Base-by-base conservation (phyloP, 1,140 invertebrate genomes). In the Magallana angulata region DNA sequence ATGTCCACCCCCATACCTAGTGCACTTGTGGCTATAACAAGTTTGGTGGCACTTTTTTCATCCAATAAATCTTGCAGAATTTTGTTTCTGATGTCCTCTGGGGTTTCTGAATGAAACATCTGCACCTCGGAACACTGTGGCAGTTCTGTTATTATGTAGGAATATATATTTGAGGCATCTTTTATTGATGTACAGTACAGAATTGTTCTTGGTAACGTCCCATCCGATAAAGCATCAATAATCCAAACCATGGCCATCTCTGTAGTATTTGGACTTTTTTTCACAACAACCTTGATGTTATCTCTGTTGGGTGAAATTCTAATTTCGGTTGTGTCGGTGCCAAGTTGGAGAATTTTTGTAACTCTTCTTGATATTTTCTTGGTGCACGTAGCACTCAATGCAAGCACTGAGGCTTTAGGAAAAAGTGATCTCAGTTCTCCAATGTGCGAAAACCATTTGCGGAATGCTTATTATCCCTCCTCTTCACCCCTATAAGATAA, bases 31-130 rank as follows among this genome's bases (percentile, higher is more conserved):
- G 24, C 24, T 24, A 24, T 24, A 24, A 24, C 24, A 24, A 87
- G n/a, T 57, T 57, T 57, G 12, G 83, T 71, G 24, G 11, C 56
- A 71, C 86, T 83, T 57, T 48, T 9, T 9, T 1, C 18, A 18
- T 86, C 14, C 6, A 30, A 58, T 14, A 86, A n/a, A 56, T 48
- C n/a, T 4, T 80, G 11, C 56, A 86, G 62, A 9, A 86, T 80
- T 57, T 30, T 81, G 7, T 81, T 59, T 24, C 83, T 71, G 18
- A 24, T 83, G 18, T 36, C 68, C 12, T 83, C n/a, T 30, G 86
- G n/a, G 9, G 86, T 87, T 62, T 87, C 86, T 24, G 81, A 87
- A 62, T 83, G 86, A 68, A 68, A 87, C 59, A 87, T 64, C 71
- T 87, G 81, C 18, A 87, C 36, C n/a, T 18, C 18, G 4, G n/a